Evolutionary conservation across 2,113 vertebrate genomes (phyloP), one percentile per base, ranked within the genome.

Genomic region (Thymallus thymallus): DNA sequence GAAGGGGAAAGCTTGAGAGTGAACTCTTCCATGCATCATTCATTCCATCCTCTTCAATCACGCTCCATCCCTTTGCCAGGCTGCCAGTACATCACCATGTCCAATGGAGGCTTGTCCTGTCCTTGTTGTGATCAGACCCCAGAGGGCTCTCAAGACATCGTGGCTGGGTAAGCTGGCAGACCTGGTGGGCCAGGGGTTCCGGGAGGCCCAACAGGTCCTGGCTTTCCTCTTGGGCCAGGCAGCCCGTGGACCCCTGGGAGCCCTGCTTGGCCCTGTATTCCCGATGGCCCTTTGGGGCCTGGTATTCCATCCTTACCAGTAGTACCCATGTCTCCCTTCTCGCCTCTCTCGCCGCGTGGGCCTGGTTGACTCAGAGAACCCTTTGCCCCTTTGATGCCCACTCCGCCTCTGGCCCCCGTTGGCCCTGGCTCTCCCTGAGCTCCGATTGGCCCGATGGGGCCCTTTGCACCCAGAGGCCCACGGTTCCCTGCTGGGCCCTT

Each of bases 301-400:
- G 80, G 73, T 1, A 79, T 10, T 5, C 96, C 95, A 9, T 92
- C 89, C 13, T 70, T 86, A 14, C 96, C 96, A 1, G 70, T 18
- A 1, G 86, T 69, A 1, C 96, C 95, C 69, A 87, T 60, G n/a
- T 96, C 93, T 6, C 94, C 93, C 78, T 94, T 94, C 55, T 80
- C 80, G 5, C 94, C 94, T 2, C 76, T 87, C 65, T 89, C 91
- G 35, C 93, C 94, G 76, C 63, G 89, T 18, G 65, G 65, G 18
- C 65, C 65, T 32, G 90, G 86, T 56, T 60, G 85, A 51, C 96
- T 96, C 0, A 94, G 83, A 79, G 91, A 89, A 6, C 96, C 96
- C 68, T 96, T 97, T 3, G 82, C 72, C 32, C 96, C 96, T 86
- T 96, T 96, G 45, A 90, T n/a, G 23, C 97, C 97, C 0, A 86